phyloP scores from a whole-genome alignment of 2,888 invertebrate species.

The Muschampia plurimacula region DNA sequence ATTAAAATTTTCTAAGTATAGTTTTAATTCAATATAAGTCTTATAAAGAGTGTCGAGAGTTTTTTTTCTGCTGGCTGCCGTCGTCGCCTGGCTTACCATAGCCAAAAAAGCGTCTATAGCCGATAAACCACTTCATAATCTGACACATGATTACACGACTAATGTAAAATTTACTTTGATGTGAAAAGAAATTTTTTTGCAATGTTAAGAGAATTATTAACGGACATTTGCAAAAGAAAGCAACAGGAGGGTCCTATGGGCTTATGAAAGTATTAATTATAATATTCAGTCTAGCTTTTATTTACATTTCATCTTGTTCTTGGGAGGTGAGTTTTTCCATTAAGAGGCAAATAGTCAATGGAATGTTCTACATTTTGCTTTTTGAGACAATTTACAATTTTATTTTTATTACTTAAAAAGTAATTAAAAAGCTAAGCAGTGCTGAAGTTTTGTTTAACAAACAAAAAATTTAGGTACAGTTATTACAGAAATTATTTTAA shows the following conservation, averaged over 20 bases:
- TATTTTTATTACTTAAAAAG: background rate
- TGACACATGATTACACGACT: background rate
- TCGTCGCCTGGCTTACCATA: too few relatives aligned
- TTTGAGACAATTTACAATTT: background rate
- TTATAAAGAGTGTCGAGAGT: too few relatives aligned
- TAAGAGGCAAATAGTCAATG: background rate
- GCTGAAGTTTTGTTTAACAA: too few relatives aligned
- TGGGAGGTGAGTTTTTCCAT: background rate
- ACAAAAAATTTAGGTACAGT: too few relatives aligned
- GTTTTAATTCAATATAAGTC: too few relatives aligned
- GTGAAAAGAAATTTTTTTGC: background rate
- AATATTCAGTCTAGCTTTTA: background rate
- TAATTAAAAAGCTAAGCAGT: too few relatives aligned
- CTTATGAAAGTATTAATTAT: background rate
- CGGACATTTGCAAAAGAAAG: conserved; percentile 2
- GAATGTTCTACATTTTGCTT: background rate
- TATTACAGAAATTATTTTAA: too few relatives aligned
- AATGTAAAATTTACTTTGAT: background rate
- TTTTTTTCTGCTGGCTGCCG: too few relatives aligned
- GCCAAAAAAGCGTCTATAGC: too few relatives aligned
- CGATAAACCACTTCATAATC: too few relatives aligned
- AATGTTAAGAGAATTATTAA: background rate
- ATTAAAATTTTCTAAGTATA: too few relatives aligned
- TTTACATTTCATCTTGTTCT: background rate
- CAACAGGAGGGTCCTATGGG: background rate